These are phyloP conservation scores for Carlito syrichta DNA, from an alignment of 2,113 vertebrate species.

Conservation along the genomic window DNA sequence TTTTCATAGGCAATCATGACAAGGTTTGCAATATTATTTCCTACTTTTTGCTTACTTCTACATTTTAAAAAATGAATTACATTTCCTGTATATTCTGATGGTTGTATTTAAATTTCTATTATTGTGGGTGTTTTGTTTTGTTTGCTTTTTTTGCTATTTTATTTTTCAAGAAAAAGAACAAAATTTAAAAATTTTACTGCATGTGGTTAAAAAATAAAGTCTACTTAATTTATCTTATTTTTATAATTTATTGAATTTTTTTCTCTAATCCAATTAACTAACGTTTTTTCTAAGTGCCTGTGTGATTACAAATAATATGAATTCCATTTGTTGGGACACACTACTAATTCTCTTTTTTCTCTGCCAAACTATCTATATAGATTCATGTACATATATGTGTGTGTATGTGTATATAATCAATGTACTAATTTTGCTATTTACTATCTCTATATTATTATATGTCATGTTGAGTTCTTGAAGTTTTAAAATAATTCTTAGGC, in stretches of 20 bases:
- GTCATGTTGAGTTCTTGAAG: background rate
- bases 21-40: background rate
- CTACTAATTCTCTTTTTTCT: background rate
- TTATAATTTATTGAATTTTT: background rate
- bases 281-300: background rate
- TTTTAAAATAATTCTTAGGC: background rate
- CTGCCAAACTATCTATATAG: background rate
- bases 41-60: background rate
- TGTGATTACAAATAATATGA: background rate
- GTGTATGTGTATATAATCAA: background rate
- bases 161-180: too few species aligned
- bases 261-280: background rate
- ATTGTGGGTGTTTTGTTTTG: background rate
- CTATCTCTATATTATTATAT: background rate
- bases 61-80: background rate
- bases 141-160: background rate
- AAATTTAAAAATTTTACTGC: background rate
- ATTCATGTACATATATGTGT: background rate
- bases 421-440: background rate
- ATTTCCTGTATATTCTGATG: background rate
- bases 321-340: background rate
- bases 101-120: background rate
- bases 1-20: background rate
- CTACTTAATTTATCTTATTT: background rate
- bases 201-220: background rate